Conservation (phyloP, 2,888 invertebrate genomes). For the Pilophorus perplexus region DNA sequence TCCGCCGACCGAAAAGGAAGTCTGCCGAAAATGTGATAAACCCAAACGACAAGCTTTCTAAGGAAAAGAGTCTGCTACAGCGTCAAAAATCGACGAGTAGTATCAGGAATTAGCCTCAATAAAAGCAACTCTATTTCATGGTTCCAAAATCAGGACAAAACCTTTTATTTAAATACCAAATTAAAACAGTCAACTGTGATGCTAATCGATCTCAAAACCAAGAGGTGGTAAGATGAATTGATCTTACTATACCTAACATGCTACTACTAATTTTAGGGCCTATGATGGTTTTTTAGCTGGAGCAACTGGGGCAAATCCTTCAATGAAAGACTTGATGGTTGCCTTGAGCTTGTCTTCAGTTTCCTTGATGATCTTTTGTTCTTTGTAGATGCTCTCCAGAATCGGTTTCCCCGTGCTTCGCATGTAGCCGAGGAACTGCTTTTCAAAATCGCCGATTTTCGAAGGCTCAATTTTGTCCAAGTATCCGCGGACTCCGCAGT, state of each 20-base stretch:
- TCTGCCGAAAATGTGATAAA: not conserved
- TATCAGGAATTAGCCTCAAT: no score
- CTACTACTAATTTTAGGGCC: no score
- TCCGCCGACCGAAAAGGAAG: not conserved
- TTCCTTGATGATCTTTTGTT: constrained; percentile 37
- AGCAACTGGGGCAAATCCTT: constrained; percentile 21
- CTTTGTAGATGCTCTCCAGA: constrained; percentile 28
- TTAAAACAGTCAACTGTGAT: not conserved
- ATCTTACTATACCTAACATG: no score
- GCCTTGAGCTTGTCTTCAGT: constrained; percentile 32
- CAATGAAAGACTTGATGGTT: constrained; percentile 21
- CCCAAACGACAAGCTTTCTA: no score
- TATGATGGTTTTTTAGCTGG: no score
- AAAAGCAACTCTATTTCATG: no score
- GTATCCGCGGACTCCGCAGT: constrained; percentile 36
- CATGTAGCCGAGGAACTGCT: constrained; percentile 21
- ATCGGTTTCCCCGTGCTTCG: constrained; percentile 3
- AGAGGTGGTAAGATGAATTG: no score
- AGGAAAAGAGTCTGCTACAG: no score
- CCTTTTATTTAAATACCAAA: not conserved
- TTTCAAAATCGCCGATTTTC: constrained; percentile 31
- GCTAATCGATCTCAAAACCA: not conserved
- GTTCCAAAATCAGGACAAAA: no score
- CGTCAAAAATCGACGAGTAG: no score
- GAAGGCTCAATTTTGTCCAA: constrained; percentile 32